phyloP scores from a whole-genome alignment of 2,888 invertebrate species.

The Podabrus alpinus region DNA sequence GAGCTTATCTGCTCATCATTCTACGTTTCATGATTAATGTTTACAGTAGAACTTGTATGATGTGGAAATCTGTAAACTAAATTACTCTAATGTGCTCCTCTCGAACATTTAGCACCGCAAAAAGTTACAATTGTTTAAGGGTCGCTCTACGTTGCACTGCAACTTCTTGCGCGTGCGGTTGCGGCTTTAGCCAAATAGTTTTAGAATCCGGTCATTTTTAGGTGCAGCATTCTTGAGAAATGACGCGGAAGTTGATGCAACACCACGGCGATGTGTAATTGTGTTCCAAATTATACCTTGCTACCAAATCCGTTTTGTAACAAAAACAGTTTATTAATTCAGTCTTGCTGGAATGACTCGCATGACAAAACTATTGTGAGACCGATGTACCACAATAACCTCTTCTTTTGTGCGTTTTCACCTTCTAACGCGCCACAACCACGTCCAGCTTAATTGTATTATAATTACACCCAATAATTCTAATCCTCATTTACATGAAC shows the following conservation, averaged over 20 bases:
- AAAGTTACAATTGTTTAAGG: background rate
- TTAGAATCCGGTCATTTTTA: background rate
- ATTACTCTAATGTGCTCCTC: background rate
- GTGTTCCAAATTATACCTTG: background rate
- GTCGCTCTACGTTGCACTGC: background rate
- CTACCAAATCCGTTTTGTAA: background rate
- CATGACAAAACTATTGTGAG: background rate
- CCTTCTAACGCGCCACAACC: background rate
- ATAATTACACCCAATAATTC: background rate
- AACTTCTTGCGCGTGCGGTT: background rate
- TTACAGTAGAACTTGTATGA: slow-evolving; percentile 2
- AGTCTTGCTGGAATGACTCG: background rate
- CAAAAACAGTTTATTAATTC: background rate
- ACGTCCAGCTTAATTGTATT: background rate
- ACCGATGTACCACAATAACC: slow-evolving; percentile 3
- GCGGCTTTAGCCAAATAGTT: background rate
- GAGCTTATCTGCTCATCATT: slow-evolving; percentile 2
- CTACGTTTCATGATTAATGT: slow-evolving; percentile 2
- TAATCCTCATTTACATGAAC: background rate
- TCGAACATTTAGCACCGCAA: background rate
- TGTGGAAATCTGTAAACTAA: slow-evolving; percentile 5
- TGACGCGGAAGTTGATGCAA: background rate
- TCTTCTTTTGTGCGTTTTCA: background rate
- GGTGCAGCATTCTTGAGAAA: background rate
- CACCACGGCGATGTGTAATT: background rate